Evolutionary conservation across 2,113 vertebrate species (phyloP).

Genomic region (Campylomormyrus numenius): DNA sequence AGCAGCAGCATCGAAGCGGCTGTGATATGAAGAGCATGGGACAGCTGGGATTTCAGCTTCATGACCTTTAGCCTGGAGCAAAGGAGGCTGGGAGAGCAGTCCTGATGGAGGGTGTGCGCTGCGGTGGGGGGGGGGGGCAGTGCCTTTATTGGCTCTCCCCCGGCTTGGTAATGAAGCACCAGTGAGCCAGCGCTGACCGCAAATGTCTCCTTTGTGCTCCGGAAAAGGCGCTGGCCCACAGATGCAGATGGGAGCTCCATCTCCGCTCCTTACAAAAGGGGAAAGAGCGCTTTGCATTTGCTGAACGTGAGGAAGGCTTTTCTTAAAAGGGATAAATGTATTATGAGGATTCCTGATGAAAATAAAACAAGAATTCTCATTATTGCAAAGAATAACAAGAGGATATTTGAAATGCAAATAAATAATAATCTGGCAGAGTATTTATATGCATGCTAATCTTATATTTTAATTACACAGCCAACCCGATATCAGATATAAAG

Average conservation of each 20-base stretch:
- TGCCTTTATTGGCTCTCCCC: not conserved
- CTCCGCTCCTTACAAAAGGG: not conserved
- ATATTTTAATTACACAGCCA: slow-evolving; percentile 17
- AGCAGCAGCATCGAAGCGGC: not conserved
- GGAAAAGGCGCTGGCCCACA: not conserved
- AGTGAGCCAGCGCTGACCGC: not conserved
- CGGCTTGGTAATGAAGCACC: not conserved
- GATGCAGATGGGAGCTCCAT: not conserved
- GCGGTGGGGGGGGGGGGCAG: not conserved
- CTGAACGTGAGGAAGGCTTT: not conserved
- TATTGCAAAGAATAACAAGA: slow-evolving; percentile 14
- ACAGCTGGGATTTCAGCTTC: not conserved
- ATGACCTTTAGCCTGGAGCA: not conserved
- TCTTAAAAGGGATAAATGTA: not conserved
- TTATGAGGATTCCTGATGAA: not conserved
- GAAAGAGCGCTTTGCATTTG: not conserved
- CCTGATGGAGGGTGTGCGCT: not conserved
- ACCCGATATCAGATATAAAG: slow-evolving; percentile 18
- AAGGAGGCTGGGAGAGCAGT: not conserved
- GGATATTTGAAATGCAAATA: slow-evolving; percentile 23
- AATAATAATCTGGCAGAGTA: slow-evolving; percentile 1
- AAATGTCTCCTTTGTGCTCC: not conserved
- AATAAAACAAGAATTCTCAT: slow-evolving; percentile 16
- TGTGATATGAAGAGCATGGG: not conserved
- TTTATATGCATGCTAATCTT: slow-evolving; percentile 21